Base-by-base conservation (phyloP, 2,797 vertebrate genomes). In the Thamnophis elegans region DNA sequence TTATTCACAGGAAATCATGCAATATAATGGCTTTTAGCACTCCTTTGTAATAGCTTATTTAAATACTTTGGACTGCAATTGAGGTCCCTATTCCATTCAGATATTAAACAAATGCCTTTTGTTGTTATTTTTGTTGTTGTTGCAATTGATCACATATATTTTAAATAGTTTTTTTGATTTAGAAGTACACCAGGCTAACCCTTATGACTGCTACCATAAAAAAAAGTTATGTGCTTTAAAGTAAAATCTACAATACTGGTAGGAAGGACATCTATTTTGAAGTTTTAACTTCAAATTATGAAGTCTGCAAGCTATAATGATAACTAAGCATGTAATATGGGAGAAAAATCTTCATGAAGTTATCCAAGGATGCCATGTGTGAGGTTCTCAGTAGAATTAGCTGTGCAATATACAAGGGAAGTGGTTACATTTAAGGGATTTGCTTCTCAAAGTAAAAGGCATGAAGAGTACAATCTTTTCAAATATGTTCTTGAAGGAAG, bases 1-100 rank as follows among this genome's bases (percentile, higher is more conserved):
- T 97, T 97, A 97, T 96, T 97, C 96, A 94, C 95, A 94, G 95
- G 97, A 97, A 97, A 97, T 97, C 97, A 95, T 96, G 95, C 93
- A 97, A 95, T 96, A 97, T 96, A 97, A 97, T 97, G 96, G 96
- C 96, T 97, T 95, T 96, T 95, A 97, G 96, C 94, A 92, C 91
- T 97, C 90, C 95, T 97, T 97, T 96, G 95, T 97, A 98, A 97
- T 96, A 96, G 96, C 96, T 97, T 97, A 97, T 98, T 98, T 97
- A 98, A 98, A 97, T 97, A 97, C 96, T 96, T 93, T 91, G 94
- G 95, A 91, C 97, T 97, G 96, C 96, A 97, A 97, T 97, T 98
- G 96, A 96, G 95, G 96, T 96, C 97, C 96, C 90, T 94, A 97
- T 95, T 97, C 97, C 96, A 95, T 96, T 97, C 97, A 96, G 95